Conservation (phyloP, 2,888 invertebrate species). For the Amiota communis region DNA sequence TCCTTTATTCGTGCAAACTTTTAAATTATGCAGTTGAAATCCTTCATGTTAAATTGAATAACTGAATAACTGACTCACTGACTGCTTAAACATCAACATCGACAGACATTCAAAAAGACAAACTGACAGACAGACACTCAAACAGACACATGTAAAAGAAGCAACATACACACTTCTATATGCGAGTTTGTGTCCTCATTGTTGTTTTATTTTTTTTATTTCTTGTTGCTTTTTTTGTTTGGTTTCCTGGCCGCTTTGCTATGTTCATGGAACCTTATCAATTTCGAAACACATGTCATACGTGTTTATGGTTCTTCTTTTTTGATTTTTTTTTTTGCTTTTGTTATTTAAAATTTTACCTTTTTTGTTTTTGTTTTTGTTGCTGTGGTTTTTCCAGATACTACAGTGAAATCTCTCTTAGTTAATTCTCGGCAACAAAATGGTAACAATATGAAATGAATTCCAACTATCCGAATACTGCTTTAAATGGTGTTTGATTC, state of each 20-base stretch:
- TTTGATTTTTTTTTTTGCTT: slow-evolving; percentile 16
- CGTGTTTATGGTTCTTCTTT: slow-evolving; percentile 25
- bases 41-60: neutral
- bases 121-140: neutral
- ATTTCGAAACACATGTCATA: slow-evolving; percentile 49
- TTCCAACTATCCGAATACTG: too few relatives aligned
- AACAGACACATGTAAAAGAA: too few relatives aligned
- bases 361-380: too few relatives aligned
- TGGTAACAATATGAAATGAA: too few relatives aligned
- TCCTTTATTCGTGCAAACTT: neutral
- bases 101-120: slow-evolving; percentile 17
- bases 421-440: too few relatives aligned
- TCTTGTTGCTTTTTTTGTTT: slow-evolving; percentile 7
- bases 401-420: too few relatives aligned
- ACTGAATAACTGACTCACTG: slow-evolving; percentile 1
- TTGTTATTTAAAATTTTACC: neutral
- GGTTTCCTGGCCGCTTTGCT: slow-evolving; percentile 13
- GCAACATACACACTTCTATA: neutral
- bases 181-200: slow-evolving; percentile 6
- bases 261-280: slow-evolving; percentile 40
- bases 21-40: slow-evolving; percentile 27
- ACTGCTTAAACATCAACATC: neutral
- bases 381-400: too few relatives aligned
- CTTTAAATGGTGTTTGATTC: too few relatives aligned
- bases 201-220: neutral